Percentiles rank a stretch among this genome's conserved stretches.
phyloP scores from a whole-genome alignment of 2,113 vertebrate species.

The Ibidorhyncha struthersii region DNA sequence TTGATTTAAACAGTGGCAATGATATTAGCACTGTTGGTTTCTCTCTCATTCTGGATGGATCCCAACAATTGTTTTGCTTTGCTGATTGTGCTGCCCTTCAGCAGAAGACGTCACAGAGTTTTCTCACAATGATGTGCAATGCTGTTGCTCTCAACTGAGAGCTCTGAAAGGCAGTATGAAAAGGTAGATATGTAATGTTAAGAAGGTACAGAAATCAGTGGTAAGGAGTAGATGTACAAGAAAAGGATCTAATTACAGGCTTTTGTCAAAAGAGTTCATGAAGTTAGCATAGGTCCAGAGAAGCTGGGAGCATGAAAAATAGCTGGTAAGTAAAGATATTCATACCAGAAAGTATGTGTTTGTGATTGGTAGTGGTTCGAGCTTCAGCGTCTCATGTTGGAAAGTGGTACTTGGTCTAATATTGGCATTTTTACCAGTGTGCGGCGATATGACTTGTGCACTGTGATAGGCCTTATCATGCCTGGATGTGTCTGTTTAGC shows the following conservation, averaged over 20 bases:
- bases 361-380: neutral
- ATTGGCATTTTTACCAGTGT: neutral
- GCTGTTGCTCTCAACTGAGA: neutral
- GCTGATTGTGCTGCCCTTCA: neutral
- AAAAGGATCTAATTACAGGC: neutral
- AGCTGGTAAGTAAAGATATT: neutral
- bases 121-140: neutral
- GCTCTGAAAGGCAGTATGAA: neutral
- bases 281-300: neutral
- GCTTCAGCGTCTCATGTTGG: neutral
- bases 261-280: neutral
- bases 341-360: neutral
- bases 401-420: neutral
- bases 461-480: neutral
- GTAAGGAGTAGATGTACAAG: neutral
- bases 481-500: neutral
- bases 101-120: neutral
- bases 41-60: neutral
- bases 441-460: fast-evolving
- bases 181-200: neutral
- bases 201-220: neutral
- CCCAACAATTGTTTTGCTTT: neutral
- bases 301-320: neutral
- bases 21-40: neutral
- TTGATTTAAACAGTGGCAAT: neutral